Evolutionary conservation across 2,888 invertebrate species (phyloP).

Genomic region (Volucella inanis): DNA sequence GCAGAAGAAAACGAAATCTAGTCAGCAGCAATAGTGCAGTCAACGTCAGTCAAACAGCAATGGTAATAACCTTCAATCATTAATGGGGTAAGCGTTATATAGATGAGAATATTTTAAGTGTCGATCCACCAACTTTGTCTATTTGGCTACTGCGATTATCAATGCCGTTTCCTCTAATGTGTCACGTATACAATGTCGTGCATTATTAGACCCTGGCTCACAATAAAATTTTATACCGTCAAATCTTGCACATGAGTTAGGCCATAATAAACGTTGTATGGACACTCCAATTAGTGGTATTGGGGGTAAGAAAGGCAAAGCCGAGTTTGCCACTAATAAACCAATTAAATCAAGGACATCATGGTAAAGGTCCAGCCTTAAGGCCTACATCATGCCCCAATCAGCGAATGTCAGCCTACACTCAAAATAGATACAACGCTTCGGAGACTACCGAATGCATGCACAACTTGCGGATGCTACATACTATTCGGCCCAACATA

Average conservation of each 20-base stretch:
- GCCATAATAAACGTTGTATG: conserved; percentile 8
- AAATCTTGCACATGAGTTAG: no score
- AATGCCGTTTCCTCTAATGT: conserved; percentile 13
- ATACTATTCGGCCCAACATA: conserved; percentile 38
- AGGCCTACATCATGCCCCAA: no score
- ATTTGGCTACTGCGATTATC: conserved; percentile 29
- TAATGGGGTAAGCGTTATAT: no score
- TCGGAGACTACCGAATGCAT: conserved; percentile 56
- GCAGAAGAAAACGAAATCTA: no score
- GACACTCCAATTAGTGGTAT: conserved; percentile 11
- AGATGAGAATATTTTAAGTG: no score
- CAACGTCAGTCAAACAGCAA: neutral
- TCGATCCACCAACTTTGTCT: conserved; percentile 5
- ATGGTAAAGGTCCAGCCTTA: no score
- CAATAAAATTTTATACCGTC: conserved; percentile 25
- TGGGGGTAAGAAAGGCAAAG: conserved; percentile 2
- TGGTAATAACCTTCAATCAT: neutral
- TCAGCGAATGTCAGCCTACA: conserved; percentile 48
- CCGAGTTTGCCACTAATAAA: no score
- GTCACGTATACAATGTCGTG: conserved; percentile 12
- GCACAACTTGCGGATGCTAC: conserved; percentile 53
- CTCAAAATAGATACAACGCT: conserved; percentile 23
- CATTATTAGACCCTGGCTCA: conserved; percentile 35
- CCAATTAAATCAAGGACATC: no score
- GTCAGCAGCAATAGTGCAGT: conserved; percentile 1